Evolutionary conservation across 2,888 invertebrate genomes (phyloP), one percentile per base, ranked within the genome.

Genomic region (Anaspis maculata): DNA sequence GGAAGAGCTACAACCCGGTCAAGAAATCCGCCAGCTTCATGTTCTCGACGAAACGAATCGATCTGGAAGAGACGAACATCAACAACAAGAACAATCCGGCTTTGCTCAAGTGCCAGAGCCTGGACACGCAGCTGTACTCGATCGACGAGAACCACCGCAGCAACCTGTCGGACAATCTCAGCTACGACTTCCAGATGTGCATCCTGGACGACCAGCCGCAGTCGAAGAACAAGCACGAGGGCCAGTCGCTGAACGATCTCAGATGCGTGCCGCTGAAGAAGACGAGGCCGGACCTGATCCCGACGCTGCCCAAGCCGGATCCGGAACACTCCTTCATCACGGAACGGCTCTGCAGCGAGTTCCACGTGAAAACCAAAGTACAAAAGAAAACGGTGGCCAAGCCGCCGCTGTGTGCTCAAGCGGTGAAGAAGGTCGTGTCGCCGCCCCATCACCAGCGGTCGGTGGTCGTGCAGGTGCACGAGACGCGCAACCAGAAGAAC

Each of bases 341-440:
- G 9, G 77, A 79, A 47, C 76, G 79, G 49, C 63, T 80, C 15
- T 80, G 77, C 59, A 76, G 76, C 3, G 79, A 80, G 59, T 80
- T 80, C 50, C 79, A 80, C 47, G 79, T 79, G 1, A 80, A 80
- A 62, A 79, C 80, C 3, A 78, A 79, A 51, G 47, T 59, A 33
- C 61, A 59, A 41, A 58, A 57, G 39, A 5, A 11, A 15, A 14
- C 37, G 22, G 34, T 34, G 4, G 26, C 12, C 10, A 12, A 34
- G 21, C 27, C 21, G 16, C 15, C 25, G 30, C n/a, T n/a, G n/a
- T n/a, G n/a, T n/a, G n/a, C n/a, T n/a, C n/a, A n/a, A n/a, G 14
- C 15, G 37, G 34, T 44, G 13, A 54, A 54, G 37, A n/a, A n/a
- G n/a, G n/a, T n/a, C n/a, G n/a, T n/a, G n/a, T n/a, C n/a, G n/a